Conservation (phyloP, 2,888 invertebrate species). For the Trisateles emortualis region DNA sequence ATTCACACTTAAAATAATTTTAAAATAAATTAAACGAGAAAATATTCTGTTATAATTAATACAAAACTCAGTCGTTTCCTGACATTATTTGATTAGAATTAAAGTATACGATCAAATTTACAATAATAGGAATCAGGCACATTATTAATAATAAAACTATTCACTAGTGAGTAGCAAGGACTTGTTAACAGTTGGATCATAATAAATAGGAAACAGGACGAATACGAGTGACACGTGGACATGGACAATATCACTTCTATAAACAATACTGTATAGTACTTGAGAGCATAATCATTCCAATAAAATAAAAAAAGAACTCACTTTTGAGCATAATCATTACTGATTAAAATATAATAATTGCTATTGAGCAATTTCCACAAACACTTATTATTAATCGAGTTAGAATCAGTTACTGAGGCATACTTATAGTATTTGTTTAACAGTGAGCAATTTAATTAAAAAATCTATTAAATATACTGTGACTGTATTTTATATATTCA, state of each 20-base stretch:
- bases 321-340: constrained; percentile 80
- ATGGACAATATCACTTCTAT: constrained; percentile 71
- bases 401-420: constrained; percentile 70
- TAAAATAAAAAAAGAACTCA: constrained; percentile 78
- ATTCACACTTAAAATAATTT: constrained; percentile 85
- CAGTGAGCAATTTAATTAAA: constrained; percentile 65
- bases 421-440: constrained; percentile 65
- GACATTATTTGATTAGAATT: constrained; percentile 83
- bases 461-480: constrained; percentile 50
- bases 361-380: constrained; percentile 76
- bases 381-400: constrained; percentile 60
- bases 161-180: constrained; percentile 71
- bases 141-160: constrained; percentile 72
- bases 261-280: constrained; percentile 62
- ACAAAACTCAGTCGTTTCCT: constrained; percentile 85
- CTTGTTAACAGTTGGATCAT: constrained; percentile 57
- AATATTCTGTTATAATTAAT: constrained; percentile 85
- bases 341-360: constrained; percentile 73
- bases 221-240: constrained; percentile 49
- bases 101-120: constrained; percentile 82
- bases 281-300: constrained; percentile 70
- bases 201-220: constrained; percentile 43
- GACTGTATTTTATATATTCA: constrained; percentile 51
- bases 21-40: constrained; percentile 83
- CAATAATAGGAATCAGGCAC: constrained; percentile 86